phyloP scores from a whole-genome alignment of 2,888 invertebrate species.

The Dasysyrphus tricinctus region DNA sequence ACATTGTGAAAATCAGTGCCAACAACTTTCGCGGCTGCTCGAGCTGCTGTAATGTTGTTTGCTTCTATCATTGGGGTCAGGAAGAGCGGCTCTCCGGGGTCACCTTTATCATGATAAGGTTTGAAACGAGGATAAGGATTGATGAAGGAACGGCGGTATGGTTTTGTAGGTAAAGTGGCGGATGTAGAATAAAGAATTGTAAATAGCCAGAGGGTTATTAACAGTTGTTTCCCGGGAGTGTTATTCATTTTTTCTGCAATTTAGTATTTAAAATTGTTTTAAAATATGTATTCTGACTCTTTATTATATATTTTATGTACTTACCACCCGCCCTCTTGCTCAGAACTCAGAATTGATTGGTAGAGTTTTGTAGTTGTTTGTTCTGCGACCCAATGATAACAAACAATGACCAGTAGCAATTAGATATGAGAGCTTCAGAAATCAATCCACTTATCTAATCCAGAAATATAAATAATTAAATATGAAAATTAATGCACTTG shows the following conservation, averaged over 20 bases:
- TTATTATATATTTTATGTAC: not conserved
- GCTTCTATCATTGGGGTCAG: conserved; percentile 81
- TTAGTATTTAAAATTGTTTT: not conserved
- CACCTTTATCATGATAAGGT: conserved; percentile 79
- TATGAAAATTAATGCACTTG: too few relatives aligned
- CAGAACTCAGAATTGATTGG: not conserved
- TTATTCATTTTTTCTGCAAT: not conserved
- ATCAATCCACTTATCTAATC: too few relatives aligned
- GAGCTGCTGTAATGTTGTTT: conserved; percentile 83
- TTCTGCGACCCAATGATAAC: too few relatives aligned
- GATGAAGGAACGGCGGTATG: conserved; percentile 80
- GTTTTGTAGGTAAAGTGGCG: conserved; percentile 1
- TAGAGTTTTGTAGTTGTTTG: too few relatives aligned
- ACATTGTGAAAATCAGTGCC: conserved; percentile 82
- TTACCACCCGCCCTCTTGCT: not conserved
- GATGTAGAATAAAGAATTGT: not conserved
- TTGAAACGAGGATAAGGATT: conserved; percentile 82
- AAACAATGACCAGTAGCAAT: too few relatives aligned
- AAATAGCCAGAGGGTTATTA: not conserved
- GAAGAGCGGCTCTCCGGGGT: conserved; percentile 84
- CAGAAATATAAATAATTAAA: too few relatives aligned
- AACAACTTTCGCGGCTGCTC: conserved; percentile 79
- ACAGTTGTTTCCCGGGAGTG: not conserved
- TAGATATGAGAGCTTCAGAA: too few relatives aligned
- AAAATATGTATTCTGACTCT: not conserved